A percentile compares a stretch with the other conserved stretches of the same genome.
These are phyloP conservation scores for Carabus problematicus DNA, from an alignment of 2,888 invertebrate species.

Conservation along the genomic window DNA sequence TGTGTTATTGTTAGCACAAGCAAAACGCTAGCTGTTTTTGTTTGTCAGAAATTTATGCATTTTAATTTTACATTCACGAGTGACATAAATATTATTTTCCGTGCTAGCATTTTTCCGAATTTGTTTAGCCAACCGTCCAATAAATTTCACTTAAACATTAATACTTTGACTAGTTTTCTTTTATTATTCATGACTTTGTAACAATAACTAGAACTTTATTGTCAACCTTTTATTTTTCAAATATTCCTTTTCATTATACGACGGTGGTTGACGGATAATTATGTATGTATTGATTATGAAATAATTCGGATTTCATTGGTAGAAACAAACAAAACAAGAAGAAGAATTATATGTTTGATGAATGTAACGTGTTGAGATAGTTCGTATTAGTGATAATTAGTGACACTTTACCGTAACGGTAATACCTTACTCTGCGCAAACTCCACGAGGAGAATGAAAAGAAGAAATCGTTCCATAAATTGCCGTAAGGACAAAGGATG, in stretches of 20 bases:
- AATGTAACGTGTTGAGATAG: neutral
- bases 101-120: slow-evolving; percentile 27
- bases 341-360: no score
- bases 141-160: no score
- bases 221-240: no score
- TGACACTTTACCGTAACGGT: slow-evolving; percentile 1
- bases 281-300: no score
- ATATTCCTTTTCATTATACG: no score
- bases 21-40: slow-evolving; percentile 14
- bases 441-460: no score
- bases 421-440: neutral
- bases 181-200: no score
- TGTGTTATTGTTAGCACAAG: slow-evolving; percentile 27
- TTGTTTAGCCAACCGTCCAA: slow-evolving; percentile 1
- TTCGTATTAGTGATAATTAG: slow-evolving; percentile 22
- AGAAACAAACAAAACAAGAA: no score
- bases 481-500: slow-evolving; percentile 22
- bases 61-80: slow-evolving; percentile 37
- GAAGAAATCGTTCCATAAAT: slow-evolving; percentile 22
- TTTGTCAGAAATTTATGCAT: slow-evolving; percentile 37
- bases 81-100: slow-evolving; percentile 35
- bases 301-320: no score
- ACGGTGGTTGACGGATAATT: no score
- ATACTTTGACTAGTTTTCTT: no score
- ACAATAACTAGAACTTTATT: no score